Percentiles rank a stretch among this genome's conserved stretches.
phyloP scores from a whole-genome alignment of 2,888 invertebrate genomes.

The Neoitamus cyanurus region DNA sequence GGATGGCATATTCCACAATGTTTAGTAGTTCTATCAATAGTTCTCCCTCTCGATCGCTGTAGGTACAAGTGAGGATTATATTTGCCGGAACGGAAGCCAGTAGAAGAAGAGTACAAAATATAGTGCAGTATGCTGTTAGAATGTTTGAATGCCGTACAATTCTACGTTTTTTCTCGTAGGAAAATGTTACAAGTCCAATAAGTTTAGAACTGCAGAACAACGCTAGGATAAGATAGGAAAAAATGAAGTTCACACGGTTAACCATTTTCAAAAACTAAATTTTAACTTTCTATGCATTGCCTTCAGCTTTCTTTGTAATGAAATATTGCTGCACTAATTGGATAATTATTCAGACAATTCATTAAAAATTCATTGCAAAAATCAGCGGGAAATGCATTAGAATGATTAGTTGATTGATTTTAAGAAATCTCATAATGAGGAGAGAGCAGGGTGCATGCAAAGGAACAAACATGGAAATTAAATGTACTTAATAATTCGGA shows the following conservation, averaged over 20 bases:
- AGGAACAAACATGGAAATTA: no score
- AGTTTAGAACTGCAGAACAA: not conserved
- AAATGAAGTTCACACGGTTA: not conserved
- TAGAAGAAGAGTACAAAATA: not conserved
- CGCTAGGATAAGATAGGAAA: not conserved
- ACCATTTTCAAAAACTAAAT: not conserved
- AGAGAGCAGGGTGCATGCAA: not conserved
- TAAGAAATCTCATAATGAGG: not conserved
- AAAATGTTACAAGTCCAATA: constrained; percentile 8
- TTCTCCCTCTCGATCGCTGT: not conserved
- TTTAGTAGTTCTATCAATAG: constrained; percentile 3
- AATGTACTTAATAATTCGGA: no score
- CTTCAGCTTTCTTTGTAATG: not conserved
- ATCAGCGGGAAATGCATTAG: not conserved
- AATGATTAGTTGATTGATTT: not conserved
- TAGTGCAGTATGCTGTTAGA: not conserved
- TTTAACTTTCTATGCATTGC: not conserved
- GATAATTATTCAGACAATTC: not conserved
- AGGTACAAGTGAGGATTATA: not conserved
- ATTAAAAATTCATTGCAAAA: not conserved
- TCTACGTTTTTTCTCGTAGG: not conserved
- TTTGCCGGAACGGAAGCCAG: not conserved
- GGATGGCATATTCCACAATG: not conserved
- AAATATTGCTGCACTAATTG: not conserved
- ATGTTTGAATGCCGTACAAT: not conserved